These are phyloP conservation scores for Amblyornis subalaris DNA, from an alignment of 2,113 vertebrate species.

Conservation along the genomic window DNA sequence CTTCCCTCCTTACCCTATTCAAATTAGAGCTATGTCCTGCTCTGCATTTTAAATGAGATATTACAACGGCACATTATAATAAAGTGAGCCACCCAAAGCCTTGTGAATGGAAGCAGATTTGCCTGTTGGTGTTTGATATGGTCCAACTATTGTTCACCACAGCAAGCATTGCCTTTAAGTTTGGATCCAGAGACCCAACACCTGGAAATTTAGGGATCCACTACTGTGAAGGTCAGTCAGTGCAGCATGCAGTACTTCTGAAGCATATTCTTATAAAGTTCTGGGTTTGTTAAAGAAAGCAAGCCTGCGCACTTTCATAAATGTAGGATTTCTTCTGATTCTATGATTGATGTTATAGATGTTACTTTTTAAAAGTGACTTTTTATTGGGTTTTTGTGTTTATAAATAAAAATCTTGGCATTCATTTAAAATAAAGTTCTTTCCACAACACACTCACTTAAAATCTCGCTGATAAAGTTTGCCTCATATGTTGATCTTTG, in stretches of 20 bases:
- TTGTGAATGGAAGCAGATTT: not conserved
- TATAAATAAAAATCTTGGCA: not conserved
- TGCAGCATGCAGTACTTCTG: not conserved
- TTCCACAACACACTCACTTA: not conserved
- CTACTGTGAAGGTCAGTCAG: not conserved
- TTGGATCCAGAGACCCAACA: not conserved
- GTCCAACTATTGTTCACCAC: not conserved
- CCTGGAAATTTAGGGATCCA: not conserved
- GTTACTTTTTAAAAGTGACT: not conserved
- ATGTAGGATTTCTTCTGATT: not conserved
- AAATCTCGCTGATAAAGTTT: not conserved
- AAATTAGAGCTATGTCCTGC: not conserved
- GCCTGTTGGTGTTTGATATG: not conserved
- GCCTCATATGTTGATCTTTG: not conserved
- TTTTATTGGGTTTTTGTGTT: not conserved
- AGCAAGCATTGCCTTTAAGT: not conserved
- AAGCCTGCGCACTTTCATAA: not conserved
- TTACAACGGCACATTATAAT: not conserved
- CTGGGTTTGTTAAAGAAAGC: not conserved
- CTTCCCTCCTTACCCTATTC: not conserved
- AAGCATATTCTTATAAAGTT: not conserved
- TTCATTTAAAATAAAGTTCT: not conserved
- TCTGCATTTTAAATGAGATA: not conserved
- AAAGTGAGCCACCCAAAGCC: not conserved
- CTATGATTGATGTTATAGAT: not conserved